phyloP scores from a whole-genome alignment of 2,888 invertebrate species.

The Plutella xylostella region DNA sequence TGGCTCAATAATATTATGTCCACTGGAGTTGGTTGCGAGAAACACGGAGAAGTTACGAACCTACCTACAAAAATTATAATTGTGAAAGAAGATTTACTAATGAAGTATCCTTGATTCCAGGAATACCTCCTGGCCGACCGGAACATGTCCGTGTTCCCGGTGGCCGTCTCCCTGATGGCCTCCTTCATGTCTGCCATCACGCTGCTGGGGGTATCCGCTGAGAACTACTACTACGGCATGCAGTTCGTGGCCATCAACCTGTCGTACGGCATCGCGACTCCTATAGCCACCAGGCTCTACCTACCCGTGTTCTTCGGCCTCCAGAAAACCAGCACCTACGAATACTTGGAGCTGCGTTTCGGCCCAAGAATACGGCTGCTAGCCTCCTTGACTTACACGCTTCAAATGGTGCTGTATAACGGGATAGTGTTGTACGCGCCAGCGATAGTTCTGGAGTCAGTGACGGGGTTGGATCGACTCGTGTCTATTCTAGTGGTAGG shows the following conservation, averaged over 20 bases:
- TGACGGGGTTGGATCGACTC: conserved; percentile 81
- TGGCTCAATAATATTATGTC: no score
- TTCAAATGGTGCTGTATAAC: conserved; percentile 92
- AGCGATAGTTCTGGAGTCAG: conserved; percentile 87
- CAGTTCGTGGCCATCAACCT: conserved; percentile 84
- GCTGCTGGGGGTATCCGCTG: conserved; percentile 88
- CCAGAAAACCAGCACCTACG: conserved; percentile 88
- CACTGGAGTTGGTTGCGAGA: no score
- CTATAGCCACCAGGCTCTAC: conserved; percentile 81
- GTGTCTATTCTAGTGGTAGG: conserved; percentile 81
- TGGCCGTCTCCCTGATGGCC: conserved; percentile 92
- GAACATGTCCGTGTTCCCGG: conserved; percentile 83
- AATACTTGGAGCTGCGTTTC: conserved; percentile 92
- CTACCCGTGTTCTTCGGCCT: conserved; percentile 88
- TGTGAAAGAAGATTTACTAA: not conserved
- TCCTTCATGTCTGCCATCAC: conserved; percentile 94
- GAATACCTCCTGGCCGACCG: conserved; percentile 87
- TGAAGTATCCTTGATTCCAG: conserved; percentile 47
- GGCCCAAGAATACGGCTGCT: conserved; percentile 79
- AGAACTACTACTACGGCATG: conserved; percentile 86
- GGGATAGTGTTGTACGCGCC: conserved; percentile 95
- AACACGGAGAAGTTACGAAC: no score
- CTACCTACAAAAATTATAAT: no score
- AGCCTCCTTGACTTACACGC: conserved; percentile 86
- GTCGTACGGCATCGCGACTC: conserved; percentile 80